Evolutionary conservation across 2,797 vertebrate species (phyloP).

Genomic region (Danio kyathit): DNA sequence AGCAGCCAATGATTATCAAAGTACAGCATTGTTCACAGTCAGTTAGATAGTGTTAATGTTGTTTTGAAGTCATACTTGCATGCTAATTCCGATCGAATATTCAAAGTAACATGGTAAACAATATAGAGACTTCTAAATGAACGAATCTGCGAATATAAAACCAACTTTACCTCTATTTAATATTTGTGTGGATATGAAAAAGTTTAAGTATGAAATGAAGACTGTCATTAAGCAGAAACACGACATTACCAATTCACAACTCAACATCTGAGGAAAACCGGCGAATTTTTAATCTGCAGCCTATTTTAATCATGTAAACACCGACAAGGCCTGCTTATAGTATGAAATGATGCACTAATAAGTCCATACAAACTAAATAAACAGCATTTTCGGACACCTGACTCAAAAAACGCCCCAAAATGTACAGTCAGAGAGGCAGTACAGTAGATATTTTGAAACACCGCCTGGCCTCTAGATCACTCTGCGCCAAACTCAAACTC

Average conservation of each 20-base stretch:
- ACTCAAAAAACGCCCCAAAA: background rate
- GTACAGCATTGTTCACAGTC: no score
- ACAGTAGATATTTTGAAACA: constrained; percentile 6
- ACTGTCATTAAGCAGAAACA: background rate
- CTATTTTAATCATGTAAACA: background rate
- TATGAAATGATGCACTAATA: background rate
- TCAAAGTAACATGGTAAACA: no score
- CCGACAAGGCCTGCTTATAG: background rate
- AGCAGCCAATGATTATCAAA: no score
- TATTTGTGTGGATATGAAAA: background rate
- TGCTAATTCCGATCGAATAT: no score
- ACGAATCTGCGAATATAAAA: no score
- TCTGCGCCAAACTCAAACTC: background rate
- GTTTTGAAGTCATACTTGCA: no score
- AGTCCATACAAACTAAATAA: background rate
- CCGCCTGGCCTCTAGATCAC: constrained; percentile 19
- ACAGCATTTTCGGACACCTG: background rate
- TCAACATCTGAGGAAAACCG: background rate
- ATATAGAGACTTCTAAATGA: no score
- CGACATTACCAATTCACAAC: background rate
- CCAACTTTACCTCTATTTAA: no score
- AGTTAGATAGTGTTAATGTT: no score
- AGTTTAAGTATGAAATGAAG: no score
- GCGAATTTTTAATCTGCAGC: background rate
- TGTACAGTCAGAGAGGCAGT: background rate